Conservation (phyloP, 2,113 vertebrate genomes). For the Callospermophilus lateralis region DNA sequence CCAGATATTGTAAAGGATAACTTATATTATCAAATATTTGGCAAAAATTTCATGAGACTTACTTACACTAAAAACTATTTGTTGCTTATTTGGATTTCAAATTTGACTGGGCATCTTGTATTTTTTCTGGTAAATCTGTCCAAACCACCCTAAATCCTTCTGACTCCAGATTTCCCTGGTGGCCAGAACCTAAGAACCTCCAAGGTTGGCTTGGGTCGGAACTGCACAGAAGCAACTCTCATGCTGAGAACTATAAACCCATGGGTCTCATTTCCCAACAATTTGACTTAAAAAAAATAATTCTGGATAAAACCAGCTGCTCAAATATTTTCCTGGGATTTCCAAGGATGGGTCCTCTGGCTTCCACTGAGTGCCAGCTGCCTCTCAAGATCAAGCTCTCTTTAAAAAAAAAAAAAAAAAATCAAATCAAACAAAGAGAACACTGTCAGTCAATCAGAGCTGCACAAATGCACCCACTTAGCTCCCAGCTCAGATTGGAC, state of each 20-base stretch:
- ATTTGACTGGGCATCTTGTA: constrained; percentile 35
- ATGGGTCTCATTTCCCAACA: neutral
- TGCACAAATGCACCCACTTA: constrained; percentile 79
- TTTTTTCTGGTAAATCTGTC: constrained; percentile 30
- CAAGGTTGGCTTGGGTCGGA: neutral
- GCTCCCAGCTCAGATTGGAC: constrained; percentile 74
- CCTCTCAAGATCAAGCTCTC: constrained; percentile 78
- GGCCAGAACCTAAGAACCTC: neutral
- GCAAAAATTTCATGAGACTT: neutral
- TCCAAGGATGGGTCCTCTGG: constrained; percentile 70
- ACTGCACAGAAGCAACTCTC: fast-evolving
- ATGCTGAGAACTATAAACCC: neutral
- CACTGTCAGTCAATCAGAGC: constrained; percentile 78
- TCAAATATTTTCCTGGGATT: constrained; percentile 64
- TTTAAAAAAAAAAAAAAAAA: constrained; percentile 52
- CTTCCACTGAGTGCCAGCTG: constrained; percentile 78
- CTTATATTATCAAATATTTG: neutral
- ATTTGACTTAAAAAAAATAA: constrained; percentile 11
- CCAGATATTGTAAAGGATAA: neutral
- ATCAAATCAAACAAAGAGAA: constrained; percentile 80
- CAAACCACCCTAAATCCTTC: neutral
- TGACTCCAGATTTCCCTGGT: constrained; percentile 13
- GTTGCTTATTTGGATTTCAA: constrained; percentile 46
- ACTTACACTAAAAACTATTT: neutral
- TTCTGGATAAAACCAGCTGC: constrained; percentile 66